Conservation (phyloP, 2,888 invertebrate species). For the Dioctria rufipes region DNA sequence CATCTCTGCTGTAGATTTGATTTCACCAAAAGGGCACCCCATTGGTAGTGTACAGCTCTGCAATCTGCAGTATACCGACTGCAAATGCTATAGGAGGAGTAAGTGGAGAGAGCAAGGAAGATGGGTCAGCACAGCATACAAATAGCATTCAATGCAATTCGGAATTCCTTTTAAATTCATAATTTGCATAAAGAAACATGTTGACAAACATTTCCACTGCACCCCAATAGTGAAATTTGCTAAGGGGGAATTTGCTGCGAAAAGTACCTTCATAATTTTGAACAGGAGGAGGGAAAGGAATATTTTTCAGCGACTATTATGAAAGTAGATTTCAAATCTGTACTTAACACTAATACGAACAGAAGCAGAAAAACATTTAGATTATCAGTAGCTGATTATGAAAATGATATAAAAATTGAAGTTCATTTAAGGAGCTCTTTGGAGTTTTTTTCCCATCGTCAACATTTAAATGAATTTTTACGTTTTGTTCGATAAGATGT, state of each 20-base stretch:
- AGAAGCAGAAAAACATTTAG: too few species aligned
- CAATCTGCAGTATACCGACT: neutral
- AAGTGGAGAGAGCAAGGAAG: neutral
- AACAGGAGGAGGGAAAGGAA: too few species aligned
- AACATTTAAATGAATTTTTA: neutral
- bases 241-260: neutral
- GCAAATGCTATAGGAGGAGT: neutral
- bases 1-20: constrained; percentile 21
- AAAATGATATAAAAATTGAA: too few species aligned
- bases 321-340: too few species aligned
- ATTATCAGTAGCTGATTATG: too few species aligned
- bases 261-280: too few species aligned
- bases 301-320: too few species aligned
- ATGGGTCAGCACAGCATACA: constrained; percentile 9
- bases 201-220: constrained; percentile 37
- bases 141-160: constrained; percentile 48
- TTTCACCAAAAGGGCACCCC: neutral
- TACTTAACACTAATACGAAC: neutral
- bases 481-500: too few species aligned
- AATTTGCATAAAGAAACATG: constrained; percentile 54
- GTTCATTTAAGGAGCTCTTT: constrained; percentile 29
- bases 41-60: neutral
- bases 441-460: constrained; percentile 19
- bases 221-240: neutral
- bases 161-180: constrained; percentile 54